A percentile compares a stretch with the other conserved stretches of the same genome.
phyloP scores from a whole-genome alignment of 2,888 invertebrate species.

The Morpho deidamia region DNA sequence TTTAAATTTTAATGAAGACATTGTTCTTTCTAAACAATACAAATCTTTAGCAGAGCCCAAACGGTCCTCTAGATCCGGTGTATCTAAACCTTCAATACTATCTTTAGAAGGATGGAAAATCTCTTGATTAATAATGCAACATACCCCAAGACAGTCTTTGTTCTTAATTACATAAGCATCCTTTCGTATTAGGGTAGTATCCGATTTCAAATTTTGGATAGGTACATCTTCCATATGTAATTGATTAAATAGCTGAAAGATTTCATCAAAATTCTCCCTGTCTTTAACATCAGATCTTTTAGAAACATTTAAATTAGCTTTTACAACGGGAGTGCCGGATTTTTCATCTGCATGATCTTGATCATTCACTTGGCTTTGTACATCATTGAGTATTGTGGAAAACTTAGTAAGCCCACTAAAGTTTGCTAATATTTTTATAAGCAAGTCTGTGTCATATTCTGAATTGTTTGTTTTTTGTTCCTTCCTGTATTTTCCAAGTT shows the following conservation, averaged over 20 bases:
- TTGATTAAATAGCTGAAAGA: slow-evolving; percentile 38
- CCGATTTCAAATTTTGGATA: slow-evolving; percentile 42
- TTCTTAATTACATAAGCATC: slow-evolving; percentile 54
- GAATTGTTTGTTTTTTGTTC: slow-evolving; percentile 24
- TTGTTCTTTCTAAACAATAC: slow-evolving; percentile 42
- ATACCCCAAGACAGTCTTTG: slow-evolving; percentile 51
- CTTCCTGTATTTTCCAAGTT: slow-evolving; percentile 28
- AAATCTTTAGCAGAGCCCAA: slow-evolving; percentile 54
- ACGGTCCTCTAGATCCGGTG: slow-evolving; percentile 36
- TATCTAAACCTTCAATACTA: slow-evolving; percentile 42
- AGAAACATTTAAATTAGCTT: slow-evolving; percentile 20
- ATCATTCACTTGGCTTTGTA: slow-evolving; percentile 39
- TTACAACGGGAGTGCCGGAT: slow-evolving; percentile 23
- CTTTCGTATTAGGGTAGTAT: slow-evolving; percentile 34
- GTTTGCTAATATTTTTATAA: slow-evolving; percentile 49
- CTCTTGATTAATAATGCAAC: slow-evolving; percentile 66
- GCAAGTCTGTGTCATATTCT: slow-evolving; percentile 37
- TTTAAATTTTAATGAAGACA: slow-evolving; percentile 54
- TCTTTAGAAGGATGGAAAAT: slow-evolving; percentile 54
- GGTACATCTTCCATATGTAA: slow-evolving; percentile 37
- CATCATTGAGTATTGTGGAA: slow-evolving; percentile 38
- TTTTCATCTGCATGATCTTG: background rate
- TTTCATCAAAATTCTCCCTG: slow-evolving; percentile 38
- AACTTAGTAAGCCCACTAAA: slow-evolving; percentile 41
- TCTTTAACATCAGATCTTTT: slow-evolving; percentile 23